Conservation (phyloP, 2,888 invertebrate species). For the Archaeoteleia sp. region DNA sequence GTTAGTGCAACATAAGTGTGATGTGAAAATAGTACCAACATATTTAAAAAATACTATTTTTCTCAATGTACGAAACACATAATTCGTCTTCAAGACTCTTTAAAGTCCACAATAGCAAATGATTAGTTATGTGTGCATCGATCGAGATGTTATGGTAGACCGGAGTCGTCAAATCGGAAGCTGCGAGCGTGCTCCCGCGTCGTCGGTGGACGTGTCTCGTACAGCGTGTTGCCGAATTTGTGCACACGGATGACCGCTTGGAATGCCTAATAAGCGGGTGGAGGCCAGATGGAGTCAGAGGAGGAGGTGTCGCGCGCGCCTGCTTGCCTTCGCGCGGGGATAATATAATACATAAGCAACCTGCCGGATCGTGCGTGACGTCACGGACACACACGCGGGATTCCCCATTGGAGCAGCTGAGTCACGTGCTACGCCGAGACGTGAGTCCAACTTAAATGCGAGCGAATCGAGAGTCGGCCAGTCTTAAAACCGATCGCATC, state of each 20-base stretch:
- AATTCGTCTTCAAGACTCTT: no score
- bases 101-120: no score
- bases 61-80: no score
- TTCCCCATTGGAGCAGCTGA: slow-evolving; percentile 69
- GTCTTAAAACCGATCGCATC: slow-evolving; percentile 53
- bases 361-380: slow-evolving; percentile 64
- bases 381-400: slow-evolving; percentile 65
- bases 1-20: no score
- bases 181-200: slow-evolving; percentile 5
- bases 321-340: slow-evolving; percentile 45
- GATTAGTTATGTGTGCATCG: no score
- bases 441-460: slow-evolving; percentile 66
- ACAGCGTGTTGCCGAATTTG: slow-evolving; percentile 61
- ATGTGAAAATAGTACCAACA: no score
- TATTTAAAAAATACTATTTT: no score
- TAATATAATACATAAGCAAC: slow-evolving; percentile 47
- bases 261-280: slow-evolving; percentile 70
- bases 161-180: slow-evolving; percentile 2
- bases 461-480: slow-evolving; percentile 44
- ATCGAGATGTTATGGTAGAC: no score
- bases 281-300: slow-evolving; percentile 34
- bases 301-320: slow-evolving; percentile 54
- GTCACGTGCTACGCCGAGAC: slow-evolving; percentile 69
- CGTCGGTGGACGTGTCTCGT: slow-evolving; percentile 32
- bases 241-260: slow-evolving; percentile 62